phyloP scores from a whole-genome alignment of 2,797 vertebrate species.

The Chlorospingus semifuscus region DNA sequence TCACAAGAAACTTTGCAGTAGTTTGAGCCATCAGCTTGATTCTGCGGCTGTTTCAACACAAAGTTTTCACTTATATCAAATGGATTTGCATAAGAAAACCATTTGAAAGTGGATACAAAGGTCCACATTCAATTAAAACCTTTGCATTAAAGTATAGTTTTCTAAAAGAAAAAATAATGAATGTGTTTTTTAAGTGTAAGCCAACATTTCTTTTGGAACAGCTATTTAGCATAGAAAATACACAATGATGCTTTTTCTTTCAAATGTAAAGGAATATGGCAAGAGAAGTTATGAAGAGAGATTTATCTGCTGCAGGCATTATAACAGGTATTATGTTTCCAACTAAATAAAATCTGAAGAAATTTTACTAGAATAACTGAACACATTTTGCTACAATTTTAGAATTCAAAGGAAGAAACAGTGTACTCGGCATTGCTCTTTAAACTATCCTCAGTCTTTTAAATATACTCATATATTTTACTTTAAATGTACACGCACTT shows the following conservation, averaged over 20 bases:
- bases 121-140: neutral
- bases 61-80: neutral
- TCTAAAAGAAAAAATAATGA: neutral
- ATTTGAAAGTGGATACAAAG: neutral
- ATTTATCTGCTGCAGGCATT: neutral
- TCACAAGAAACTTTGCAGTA: neutral
- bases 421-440: neutral
- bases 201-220: neutral
- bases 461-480: neutral
- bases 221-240: neutral
- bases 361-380: neutral
- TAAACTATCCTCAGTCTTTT: neutral
- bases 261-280: neutral
- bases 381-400: neutral
- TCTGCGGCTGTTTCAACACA: neutral
- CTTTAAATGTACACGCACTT: neutral
- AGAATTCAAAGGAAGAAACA: neutral
- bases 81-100: neutral
- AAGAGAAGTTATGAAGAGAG: neutral
- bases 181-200: neutral
- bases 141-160: neutral
- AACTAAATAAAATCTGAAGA: neutral
- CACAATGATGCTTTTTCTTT: neutral
- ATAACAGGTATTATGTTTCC: neutral
- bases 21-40: neutral